Conservation (phyloP, 2,888 invertebrate genomes). For the Lymantria dispar region DNA sequence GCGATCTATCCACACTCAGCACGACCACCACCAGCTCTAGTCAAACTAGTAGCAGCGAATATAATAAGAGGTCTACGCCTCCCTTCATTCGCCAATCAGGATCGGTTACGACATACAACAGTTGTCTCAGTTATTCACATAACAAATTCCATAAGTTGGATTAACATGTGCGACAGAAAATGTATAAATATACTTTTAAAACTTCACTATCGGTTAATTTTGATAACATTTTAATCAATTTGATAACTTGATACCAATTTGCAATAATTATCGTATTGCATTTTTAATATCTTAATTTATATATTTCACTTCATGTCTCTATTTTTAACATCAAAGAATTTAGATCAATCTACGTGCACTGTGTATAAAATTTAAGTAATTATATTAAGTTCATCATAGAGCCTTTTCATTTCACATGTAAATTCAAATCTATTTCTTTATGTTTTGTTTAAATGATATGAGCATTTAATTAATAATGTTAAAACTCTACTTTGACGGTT, state of each 20-base stretch:
- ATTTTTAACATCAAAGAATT: too few species aligned
- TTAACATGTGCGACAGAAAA: not conserved
- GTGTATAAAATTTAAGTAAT: too few species aligned
- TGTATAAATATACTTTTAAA: not conserved
- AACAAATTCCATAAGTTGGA: not conserved
- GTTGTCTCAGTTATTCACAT: slow-evolving; percentile 2
- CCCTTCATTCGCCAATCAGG: slow-evolving; percentile 1
- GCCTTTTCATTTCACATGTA: too few species aligned
- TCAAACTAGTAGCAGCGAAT: slow-evolving; percentile 70
- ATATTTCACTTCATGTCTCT: too few species aligned
- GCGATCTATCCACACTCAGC: slow-evolving; percentile 76
- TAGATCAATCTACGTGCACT: too few species aligned
- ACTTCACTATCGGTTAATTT: not conserved
- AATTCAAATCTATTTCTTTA: too few species aligned
- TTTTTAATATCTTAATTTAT: not conserved
- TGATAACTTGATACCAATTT: not conserved
- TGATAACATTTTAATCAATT: not conserved
- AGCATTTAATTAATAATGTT: too few species aligned
- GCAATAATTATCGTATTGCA: not conserved
- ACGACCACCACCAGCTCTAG: slow-evolving; percentile 76
- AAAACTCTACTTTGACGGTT: too few species aligned
- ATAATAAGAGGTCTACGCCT: slow-evolving; percentile 68
- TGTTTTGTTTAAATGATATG: too few species aligned
- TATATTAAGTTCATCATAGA: too few species aligned
- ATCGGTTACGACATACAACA: slow-evolving; percentile 15